Conservation (phyloP, 2,113 vertebrate genomes). For the Coregonus clupeaformis region DNA sequence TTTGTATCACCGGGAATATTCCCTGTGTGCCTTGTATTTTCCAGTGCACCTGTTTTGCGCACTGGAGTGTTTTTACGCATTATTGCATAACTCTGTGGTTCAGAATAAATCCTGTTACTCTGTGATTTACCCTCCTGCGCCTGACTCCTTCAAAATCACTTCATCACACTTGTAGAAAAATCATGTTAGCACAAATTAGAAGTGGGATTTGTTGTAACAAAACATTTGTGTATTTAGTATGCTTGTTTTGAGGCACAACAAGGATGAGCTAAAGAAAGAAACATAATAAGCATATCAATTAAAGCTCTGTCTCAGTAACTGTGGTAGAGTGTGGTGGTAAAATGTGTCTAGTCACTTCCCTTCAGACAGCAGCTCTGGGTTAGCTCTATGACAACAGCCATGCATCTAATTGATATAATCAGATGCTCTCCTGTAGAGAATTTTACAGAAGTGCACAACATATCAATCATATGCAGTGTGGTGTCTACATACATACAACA, state of each 20-base stretch:
- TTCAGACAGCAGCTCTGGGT: not conserved
- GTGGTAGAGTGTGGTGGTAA: not conserved
- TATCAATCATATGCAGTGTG: constrained; percentile 22
- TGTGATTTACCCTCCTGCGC: too few relatives aligned
- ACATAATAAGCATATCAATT: not conserved
- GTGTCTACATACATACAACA: constrained; percentile 1
- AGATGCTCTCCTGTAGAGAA: constrained; percentile 3
- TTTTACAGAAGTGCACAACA: constrained; percentile 20
- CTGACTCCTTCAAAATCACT: too few relatives aligned
- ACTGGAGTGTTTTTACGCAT: too few relatives aligned
- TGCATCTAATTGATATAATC: constrained; percentile 24
- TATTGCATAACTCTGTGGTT: too few relatives aligned
- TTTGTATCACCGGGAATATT: too few relatives aligned
- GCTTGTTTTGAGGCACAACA: not conserved
- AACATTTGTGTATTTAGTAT: too few relatives aligned
- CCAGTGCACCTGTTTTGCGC: too few relatives aligned
- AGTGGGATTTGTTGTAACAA: too few relatives aligned
- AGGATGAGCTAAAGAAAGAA: not conserved
- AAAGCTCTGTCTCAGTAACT: not conserved
- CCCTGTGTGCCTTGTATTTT: too few relatives aligned
- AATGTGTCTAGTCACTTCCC: not conserved
- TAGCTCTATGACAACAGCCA: constrained; percentile 26
- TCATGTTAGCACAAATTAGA: too few relatives aligned
- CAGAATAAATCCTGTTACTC: too few relatives aligned
- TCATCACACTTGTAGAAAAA: too few relatives aligned